Evolutionary conservation across 2,113 vertebrate genomes (phyloP), one percentile per base, ranked within the genome.

Genomic region (Apus apus): DNA sequence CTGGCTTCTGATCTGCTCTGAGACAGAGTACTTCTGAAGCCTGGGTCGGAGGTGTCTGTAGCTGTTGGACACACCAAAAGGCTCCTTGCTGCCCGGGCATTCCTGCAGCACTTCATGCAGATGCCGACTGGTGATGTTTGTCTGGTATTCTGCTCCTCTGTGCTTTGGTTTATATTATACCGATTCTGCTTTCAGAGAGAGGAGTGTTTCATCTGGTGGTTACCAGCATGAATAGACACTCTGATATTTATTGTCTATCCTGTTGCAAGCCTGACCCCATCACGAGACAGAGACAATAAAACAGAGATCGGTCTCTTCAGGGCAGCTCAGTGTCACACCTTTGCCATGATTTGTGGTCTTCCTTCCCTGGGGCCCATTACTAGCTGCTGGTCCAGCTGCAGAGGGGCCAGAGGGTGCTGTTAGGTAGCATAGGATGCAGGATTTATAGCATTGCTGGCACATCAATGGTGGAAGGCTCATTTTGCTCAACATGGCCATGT

Each of bases 161-260:
- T 45, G 64, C 71, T 83, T 66, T 71, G 57, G 36, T 62, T 89
- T 70, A 19, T 81, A 4, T 89, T 89, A 15, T 13, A 34, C 0
- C 1, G 8, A 26, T 85, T 18, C 50, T 40, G 51, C 68, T 88
- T 84, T 70, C 43, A 36, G 73, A 78, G 60, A 79, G 61, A 58
- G 48, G 43, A 77, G 26, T 60, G 32, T 64, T 94, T 81, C 34
- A 56, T 46, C 61, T 56, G 60, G 20, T 87, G 48, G 38, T 57
- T 89, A 72, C 51, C 48, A 85, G 64, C 51, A 25, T 54, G 80
- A 92, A 84, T 84, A 68, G 53, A 66, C 4, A 8, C 51, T 77
- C 64, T 34, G 73, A 76, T 89, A 93, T 71, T 94, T 95, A 74
- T 76, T 86, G 72, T 83, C 89, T 81, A 15, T 91, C 65, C 73